Percentiles rank a stretch among this genome's conserved stretches.
phyloP scores from a whole-genome alignment of 2,113 vertebrate species.

The Poeciliopsis turrubarensis region DNA sequence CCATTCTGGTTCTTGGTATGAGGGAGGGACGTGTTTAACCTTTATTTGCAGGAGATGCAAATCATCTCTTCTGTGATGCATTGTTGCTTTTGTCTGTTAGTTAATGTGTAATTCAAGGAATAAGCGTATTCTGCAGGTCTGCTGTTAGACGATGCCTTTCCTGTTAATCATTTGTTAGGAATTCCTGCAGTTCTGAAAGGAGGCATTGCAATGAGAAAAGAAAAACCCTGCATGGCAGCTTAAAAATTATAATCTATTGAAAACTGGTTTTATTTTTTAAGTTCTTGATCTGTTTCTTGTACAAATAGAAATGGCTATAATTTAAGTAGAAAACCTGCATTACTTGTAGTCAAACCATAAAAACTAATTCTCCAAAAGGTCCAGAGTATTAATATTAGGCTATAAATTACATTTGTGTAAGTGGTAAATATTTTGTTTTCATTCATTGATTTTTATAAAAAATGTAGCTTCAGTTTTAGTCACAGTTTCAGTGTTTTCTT shows the following conservation, averaged over 20 bases:
- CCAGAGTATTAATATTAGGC: too few species aligned
- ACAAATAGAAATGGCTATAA: not conserved
- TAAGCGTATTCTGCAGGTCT: slow-evolving; percentile 27
- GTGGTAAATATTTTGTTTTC: too few species aligned
- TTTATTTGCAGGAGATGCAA: slow-evolving; percentile 33
- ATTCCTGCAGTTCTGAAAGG: slow-evolving; percentile 19
- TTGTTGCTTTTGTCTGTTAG: slow-evolving; percentile 43
- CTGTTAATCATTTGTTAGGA: slow-evolving; percentile 69
- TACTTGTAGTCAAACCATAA: too few species aligned
- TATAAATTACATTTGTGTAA: too few species aligned
- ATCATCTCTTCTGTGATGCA: slow-evolving; percentile 38
- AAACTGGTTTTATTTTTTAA: too few species aligned
- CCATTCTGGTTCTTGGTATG: not conserved
- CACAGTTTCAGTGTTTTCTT: not conserved
- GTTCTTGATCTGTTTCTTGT: not conserved
- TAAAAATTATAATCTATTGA: too few species aligned
- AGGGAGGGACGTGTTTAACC: not conserved
- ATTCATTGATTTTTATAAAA: not conserved
- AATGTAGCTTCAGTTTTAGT: not conserved
- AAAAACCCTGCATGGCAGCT: not conserved
- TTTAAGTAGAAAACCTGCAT: too few species aligned
- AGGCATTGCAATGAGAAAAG: slow-evolving; percentile 8
- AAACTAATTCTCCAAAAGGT: too few species aligned
- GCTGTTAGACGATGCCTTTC: slow-evolving; percentile 26
- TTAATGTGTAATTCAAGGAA: slow-evolving; percentile 70